A percentile compares a stretch with the other conserved stretches of the same genome.
Evolutionary conservation across 2,113 vertebrate species (phyloP).

Genomic region (Ammospiza caudacuta): DNA sequence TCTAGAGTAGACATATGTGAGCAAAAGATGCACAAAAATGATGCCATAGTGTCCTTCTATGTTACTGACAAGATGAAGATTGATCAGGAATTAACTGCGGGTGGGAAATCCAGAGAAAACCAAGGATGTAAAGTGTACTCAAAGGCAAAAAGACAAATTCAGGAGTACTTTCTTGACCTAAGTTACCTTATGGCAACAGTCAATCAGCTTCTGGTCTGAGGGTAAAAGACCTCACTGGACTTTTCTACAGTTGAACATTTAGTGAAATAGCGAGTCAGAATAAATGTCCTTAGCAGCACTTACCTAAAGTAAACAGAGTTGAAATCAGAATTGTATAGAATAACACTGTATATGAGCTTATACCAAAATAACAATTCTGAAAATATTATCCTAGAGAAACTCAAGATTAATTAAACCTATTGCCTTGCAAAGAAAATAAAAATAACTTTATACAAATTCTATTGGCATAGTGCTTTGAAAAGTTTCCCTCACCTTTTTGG

Average conservation of each 20-base stretch:
- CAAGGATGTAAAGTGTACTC: not conserved
- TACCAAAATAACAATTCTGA: not conserved
- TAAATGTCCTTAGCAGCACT: not conserved
- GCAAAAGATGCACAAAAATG: not conserved
- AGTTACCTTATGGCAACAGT: not conserved
- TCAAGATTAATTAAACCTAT: not conserved
- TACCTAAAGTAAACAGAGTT: not conserved
- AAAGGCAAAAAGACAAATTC: not conserved
- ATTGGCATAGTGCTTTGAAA: not conserved
- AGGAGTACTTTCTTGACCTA: not conserved
- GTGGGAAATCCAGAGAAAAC: not conserved
- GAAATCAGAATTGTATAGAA: not conserved
- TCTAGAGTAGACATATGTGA: not conserved
- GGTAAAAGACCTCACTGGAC: not conserved
- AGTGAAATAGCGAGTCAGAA: not conserved
- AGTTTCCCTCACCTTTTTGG: not conserved
- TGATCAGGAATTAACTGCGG: not conserved
- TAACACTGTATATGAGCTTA: not conserved
- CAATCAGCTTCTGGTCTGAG: not conserved
- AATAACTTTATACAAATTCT: not conserved
- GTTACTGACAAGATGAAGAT: not conserved
- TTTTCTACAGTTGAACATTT: not conserved
- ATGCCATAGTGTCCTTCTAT: not conserved
- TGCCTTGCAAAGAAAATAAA: not conserved
- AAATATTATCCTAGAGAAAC: not conserved